A percentile compares a stretch with the other conserved stretches of the same genome.
These are phyloP conservation scores for Cacoxenus indagator DNA, from an alignment of 2,888 invertebrate genomes.

Conservation along the genomic window DNA sequence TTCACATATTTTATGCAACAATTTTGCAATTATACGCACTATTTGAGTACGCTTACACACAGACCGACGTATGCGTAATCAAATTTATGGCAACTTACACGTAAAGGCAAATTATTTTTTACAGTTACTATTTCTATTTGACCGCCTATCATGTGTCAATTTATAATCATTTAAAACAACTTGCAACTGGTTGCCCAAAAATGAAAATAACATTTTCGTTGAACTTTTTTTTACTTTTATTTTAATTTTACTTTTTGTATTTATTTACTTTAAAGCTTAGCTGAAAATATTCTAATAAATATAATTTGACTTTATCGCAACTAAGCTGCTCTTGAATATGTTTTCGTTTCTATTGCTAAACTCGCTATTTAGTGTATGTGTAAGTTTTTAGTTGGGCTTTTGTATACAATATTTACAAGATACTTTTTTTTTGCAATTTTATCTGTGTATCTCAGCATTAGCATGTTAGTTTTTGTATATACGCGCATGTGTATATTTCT, in stretches of 20 bases:
- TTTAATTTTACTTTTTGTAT: constrained; percentile 13
- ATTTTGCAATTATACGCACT: constrained; percentile 34
- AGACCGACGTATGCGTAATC: constrained; percentile 58
- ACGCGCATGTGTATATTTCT: not conserved
- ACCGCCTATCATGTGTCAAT: not conserved
- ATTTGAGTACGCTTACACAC: constrained; percentile 33
- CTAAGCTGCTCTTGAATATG: constrained; percentile 2
- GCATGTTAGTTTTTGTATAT: not conserved
- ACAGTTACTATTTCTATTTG: too few relatives aligned
- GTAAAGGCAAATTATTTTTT: too few relatives aligned
- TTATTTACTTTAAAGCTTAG: constrained; percentile 3
- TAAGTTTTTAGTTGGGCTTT: too few relatives aligned
- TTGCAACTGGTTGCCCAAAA: not conserved
- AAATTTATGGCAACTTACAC: constrained; percentile 8
- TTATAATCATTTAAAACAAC: not conserved
- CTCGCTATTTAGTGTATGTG: not conserved
- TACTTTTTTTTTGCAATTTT: not conserved
- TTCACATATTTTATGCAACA: constrained; percentile 49
- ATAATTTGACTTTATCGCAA: constrained; percentile 24
- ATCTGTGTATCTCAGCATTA: constrained; percentile 16
- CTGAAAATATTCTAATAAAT: constrained; percentile 17
- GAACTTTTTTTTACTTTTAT: not conserved
- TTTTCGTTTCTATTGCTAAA: too few relatives aligned
- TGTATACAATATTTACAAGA: too few relatives aligned
- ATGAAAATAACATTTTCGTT: not conserved